These are phyloP conservation scores for Eudyptes chrysolophus DNA, from an alignment of 2,113 vertebrate genomes.

Conservation along the genomic window DNA sequence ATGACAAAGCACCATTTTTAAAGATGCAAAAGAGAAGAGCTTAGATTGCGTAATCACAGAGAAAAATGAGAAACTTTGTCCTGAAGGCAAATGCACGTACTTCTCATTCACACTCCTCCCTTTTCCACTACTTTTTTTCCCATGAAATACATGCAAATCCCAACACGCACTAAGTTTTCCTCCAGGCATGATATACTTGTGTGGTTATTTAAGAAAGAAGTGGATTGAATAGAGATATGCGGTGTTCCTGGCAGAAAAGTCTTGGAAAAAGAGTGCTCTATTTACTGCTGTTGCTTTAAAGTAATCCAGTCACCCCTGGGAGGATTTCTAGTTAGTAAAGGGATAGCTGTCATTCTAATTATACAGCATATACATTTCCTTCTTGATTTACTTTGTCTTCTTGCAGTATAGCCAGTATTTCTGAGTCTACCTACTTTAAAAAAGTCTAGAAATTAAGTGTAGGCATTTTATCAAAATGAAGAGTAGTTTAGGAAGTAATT, in stretches of 20 bases:
- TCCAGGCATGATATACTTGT: conserved; percentile 50
- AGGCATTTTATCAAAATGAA: background rate
- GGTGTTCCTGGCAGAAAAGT: background rate
- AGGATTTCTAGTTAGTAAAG: background rate
- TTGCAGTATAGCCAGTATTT: background rate
- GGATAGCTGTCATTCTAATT: background rate
- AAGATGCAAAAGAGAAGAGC: background rate
- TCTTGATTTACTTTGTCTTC: background rate
- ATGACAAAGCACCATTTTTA: conserved; percentile 24
- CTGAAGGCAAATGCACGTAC: conserved; percentile 50
- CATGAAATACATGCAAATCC: conserved; percentile 65
- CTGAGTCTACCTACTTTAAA: background rate
- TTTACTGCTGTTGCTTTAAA: background rate
- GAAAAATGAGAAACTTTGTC: conserved; percentile 65
- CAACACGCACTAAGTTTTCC: conserved; percentile 55
- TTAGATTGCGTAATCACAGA: conserved; percentile 43
- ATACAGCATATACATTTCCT: background rate
- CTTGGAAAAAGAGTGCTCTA: background rate
- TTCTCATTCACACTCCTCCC: conserved; percentile 51
- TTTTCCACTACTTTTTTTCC: conserved; percentile 59
- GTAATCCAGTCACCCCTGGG: background rate
- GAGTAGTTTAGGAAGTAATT: background rate
- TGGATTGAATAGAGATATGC: background rate
- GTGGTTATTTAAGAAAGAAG: conserved; percentile 50
- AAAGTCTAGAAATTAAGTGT: background rate